Conservation (phyloP, 2,888 invertebrate genomes). For the Fragum sueziense region DNA sequence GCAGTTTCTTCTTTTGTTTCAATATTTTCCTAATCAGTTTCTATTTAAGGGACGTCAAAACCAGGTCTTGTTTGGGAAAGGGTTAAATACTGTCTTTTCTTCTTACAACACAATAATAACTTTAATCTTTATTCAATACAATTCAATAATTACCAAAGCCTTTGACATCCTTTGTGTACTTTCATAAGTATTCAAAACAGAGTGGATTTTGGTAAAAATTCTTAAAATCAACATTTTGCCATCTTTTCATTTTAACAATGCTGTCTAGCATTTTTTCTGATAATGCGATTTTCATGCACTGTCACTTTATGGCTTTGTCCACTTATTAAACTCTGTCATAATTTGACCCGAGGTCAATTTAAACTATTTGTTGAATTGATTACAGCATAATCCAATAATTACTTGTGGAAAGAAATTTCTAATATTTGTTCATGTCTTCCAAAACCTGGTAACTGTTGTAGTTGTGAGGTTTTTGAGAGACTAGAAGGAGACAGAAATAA, state of each 20-base stretch:
- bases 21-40: no score
- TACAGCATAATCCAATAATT: not conserved
- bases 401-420: not conserved
- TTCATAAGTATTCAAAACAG: not conserved
- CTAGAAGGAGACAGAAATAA: no score
- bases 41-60: no score
- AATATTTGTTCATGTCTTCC: no score
- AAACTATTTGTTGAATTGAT: not conserved
- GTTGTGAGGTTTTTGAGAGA: no score
- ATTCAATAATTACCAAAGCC: conserved; percentile 1
- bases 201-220: not conserved
- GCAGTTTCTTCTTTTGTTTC: no score
- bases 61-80: no score
- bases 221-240: conserved; percentile 11
- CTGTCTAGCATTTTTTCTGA: not conserved
- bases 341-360: not conserved
- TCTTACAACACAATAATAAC: not conserved
- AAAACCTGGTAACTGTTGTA: no score
- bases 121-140: not conserved
- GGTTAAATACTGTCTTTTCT: not conserved
- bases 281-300: conserved; percentile 16
- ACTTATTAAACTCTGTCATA: not conserved
- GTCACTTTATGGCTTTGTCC: not conserved
- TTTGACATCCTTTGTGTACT: conserved; percentile 15
- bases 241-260: not conserved